Evolutionary conservation across 2,113 vertebrate genomes (phyloP).

Genomic region (Colossoma macropomum): DNA sequence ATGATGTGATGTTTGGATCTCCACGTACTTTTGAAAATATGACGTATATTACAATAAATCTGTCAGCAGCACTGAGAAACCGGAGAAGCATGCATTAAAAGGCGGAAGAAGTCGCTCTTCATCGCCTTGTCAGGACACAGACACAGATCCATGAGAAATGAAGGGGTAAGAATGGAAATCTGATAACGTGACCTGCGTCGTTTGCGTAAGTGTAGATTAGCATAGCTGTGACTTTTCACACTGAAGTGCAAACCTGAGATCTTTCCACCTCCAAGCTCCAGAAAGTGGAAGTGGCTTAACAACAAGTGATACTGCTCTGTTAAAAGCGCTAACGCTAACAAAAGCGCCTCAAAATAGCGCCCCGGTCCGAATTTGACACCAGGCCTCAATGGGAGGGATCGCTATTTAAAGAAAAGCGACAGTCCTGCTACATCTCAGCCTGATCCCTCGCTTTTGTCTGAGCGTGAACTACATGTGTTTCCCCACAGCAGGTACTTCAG

Average conservation of each 20-base stretch:
- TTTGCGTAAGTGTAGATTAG: neutral
- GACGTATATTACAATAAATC: too few species aligned
- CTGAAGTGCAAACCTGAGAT: conserved; percentile 48
- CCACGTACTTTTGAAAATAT: too few species aligned
- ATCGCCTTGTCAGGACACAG: neutral
- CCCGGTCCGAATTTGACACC: conserved; percentile 68
- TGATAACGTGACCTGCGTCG: neutral
- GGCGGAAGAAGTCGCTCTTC: too few species aligned
- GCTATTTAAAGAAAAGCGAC: conserved; percentile 39
- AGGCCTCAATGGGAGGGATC: conserved; percentile 54
- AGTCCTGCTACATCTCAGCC: conserved; percentile 21
- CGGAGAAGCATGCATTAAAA: too few species aligned
- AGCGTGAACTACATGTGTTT: conserved; percentile 44
- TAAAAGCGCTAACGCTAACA: conserved; percentile 67
- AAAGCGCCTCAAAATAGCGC: conserved; percentile 71
- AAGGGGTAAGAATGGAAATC: neutral
- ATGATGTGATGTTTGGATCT: too few species aligned
- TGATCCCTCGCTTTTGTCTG: conserved; percentile 49
- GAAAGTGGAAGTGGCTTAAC: conserved; percentile 63
- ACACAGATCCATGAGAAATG: neutral
- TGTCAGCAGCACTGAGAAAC: too few species aligned
- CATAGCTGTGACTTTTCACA: neutral
- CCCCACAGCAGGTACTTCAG: conserved; percentile 38
- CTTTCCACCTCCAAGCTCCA: conserved; percentile 47
- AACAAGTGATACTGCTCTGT: conserved; percentile 65